Percentiles rank a stretch among this genome's conserved stretches.
Conservation (phyloP, 2,888 invertebrate genomes). For the Agrochola macilenta region DNA sequence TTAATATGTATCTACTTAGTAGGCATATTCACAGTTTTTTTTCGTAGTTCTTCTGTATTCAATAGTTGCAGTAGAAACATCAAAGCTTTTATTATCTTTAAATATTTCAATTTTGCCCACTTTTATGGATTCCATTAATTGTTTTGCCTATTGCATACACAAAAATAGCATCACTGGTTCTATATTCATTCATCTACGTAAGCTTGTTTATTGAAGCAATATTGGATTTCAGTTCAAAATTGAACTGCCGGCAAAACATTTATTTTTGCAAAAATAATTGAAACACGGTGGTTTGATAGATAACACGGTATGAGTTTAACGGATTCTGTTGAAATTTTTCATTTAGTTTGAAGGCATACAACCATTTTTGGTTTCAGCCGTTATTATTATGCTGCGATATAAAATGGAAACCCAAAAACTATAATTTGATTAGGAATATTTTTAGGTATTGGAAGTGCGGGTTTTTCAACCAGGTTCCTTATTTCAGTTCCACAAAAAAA, state of each 20-base stretch:
- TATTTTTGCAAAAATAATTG: constrained; percentile 1
- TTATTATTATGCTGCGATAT: background rate
- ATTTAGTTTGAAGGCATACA: background rate
- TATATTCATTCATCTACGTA: background rate
- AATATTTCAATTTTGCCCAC: background rate
- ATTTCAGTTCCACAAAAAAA: background rate
- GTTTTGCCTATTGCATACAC: background rate
- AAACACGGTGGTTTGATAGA: background rate
- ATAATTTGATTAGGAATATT: background rate
- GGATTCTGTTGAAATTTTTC: background rate
- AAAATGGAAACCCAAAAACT: background rate
- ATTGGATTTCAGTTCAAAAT: constrained; percentile 8
- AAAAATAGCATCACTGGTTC: background rate
- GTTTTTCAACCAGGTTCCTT: background rate
- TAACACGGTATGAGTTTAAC: background rate
- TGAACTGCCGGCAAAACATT: background rate
- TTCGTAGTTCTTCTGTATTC: background rate
- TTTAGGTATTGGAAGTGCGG: background rate
- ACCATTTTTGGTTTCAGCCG: background rate
- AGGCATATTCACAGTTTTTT: no score
- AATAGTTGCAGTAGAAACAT: background rate
- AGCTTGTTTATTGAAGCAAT: constrained; percentile 15
- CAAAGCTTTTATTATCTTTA: background rate
- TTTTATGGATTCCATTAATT: background rate
- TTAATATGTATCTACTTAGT: background rate